Evolutionary conservation across 2,888 invertebrate genomes (phyloP), one percentile per base, ranked within the genome.

Genomic region (Apomyelois bistriatella): DNA sequence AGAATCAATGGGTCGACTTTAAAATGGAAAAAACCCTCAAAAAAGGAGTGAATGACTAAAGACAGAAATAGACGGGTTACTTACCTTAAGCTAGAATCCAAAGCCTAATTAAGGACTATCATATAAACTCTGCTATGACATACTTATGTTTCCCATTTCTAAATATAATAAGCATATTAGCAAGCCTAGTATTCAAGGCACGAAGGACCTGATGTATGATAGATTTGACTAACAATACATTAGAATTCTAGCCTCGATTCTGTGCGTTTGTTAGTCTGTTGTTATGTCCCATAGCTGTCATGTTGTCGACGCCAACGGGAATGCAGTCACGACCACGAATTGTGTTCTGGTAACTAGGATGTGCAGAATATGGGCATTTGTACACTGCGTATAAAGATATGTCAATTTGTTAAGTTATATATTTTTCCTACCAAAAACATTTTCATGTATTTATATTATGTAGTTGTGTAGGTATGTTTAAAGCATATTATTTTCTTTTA

Each of bases 201-300:
- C 38, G 48, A 28, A 36, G n/a, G 48, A n/a, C 37, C 13, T 38
- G 48, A 32, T 28, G 28, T 13, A 28, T 38, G 28, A 38, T 37
- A 38, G 28, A 40, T 38, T 40, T 50, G 40, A 41, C 49, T 50
- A 38, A 40, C 28, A 50, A 12, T 40, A 40, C 40, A 50, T 50
- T 40, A 50, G n/a, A 30, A 50, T 50, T 50, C 49, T 9, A 40
- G 32, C 7, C 49, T 41, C 32, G 49, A 16, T 50, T 40, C 49
- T 10, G 13, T 15, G 22, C 17, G 49, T 50, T 50, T 50, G 49
- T 50, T 50, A 50, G 40, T n/a, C 40, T 30, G 30, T 32, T 36
- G 48, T 36, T 50, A 16, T 32, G 49, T 38, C 41, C 40, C 40
- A 50, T 40, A 12, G 30, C 22, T 32, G 10, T 32, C 32, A 32